Conservation (phyloP, 2,888 invertebrate genomes). For the Campopleginae sp. region DNA sequence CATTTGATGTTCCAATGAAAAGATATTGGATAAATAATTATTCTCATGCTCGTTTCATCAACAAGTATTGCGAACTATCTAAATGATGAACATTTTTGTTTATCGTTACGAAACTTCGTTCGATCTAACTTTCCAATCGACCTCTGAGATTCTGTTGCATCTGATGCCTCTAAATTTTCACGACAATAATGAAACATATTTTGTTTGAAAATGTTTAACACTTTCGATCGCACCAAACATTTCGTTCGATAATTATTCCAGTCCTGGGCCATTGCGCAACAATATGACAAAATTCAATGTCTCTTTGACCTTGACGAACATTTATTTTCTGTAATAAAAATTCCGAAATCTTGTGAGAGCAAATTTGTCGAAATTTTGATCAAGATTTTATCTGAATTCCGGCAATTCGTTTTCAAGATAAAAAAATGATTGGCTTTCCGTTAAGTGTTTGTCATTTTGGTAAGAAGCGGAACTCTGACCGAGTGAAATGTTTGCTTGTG, state of each 20-base stretch:
- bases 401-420: not conserved
- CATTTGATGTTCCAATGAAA: slow-evolving; percentile 54
- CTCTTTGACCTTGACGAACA: not conserved
- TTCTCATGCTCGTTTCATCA: slow-evolving; percentile 27
- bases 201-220: not conserved
- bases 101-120: slow-evolving; percentile 27
- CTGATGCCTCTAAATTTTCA: slow-evolving; percentile 73
- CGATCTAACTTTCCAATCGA: slow-evolving; percentile 31
- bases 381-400: not conserved
- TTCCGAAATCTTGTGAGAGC: not conserved
- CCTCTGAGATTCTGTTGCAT: slow-evolving; percentile 65
- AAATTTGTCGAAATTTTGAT: not conserved
- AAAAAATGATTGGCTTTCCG: not conserved
- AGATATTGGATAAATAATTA: slow-evolving; percentile 14
- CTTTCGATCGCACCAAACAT: not conserved
- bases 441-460: not conserved
- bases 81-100: slow-evolving; percentile 32
- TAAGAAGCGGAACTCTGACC: not conserved
- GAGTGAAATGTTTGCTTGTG: not conserved
- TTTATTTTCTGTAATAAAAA: not conserved
- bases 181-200: slow-evolving; percentile 19
- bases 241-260: not conserved
- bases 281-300: not conserved
- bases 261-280: not conserved
- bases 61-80: slow-evolving; percentile 4